A percentile compares a stretch with the other conserved stretches of the same genome.
Evolutionary conservation across 2,888 invertebrate species (phyloP).

Genomic region (Agrenia bidenticulata): DNA sequence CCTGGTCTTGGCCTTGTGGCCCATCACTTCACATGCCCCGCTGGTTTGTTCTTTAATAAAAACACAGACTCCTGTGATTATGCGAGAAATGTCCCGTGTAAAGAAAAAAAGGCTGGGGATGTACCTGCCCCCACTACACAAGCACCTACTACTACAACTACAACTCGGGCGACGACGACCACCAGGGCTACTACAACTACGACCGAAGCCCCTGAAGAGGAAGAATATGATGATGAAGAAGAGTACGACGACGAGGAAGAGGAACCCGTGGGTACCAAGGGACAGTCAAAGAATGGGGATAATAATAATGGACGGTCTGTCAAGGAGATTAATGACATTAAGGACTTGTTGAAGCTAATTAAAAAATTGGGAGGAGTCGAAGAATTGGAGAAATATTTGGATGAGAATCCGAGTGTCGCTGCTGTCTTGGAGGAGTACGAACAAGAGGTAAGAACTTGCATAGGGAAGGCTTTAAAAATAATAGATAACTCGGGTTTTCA

Average conservation of each 20-base stretch:
- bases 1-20: constrained; percentile 86
- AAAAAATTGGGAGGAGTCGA: constrained; percentile 69
- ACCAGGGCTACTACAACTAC: constrained; percentile 53
- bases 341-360: constrained; percentile 48
- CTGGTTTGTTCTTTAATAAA: constrained; percentile 87
- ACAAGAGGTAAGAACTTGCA: constrained; percentile 9
- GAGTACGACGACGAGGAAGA: constrained; percentile 59
- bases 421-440: constrained; percentile 40
- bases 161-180: constrained; percentile 59
- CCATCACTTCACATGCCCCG: constrained; percentile 90
- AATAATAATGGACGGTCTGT: constrained; percentile 45
- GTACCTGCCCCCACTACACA: constrained; percentile 58
- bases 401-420: constrained; percentile 52
- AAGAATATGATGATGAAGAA: constrained; percentile 51
- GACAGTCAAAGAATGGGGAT: constrained; percentile 20
- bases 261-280: constrained; percentile 55
- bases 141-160: constrained; percentile 55
- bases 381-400: constrained; percentile 67
- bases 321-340: constrained; percentile 51
- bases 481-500: no score
- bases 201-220: constrained; percentile 54
- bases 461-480: no score
- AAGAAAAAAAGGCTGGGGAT: constrained; percentile 51
- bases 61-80: constrained; percentile 90
- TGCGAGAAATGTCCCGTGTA: constrained; percentile 71